A percentile compares a stretch with the other conserved stretches of the same genome.
Evolutionary conservation across 2,888 invertebrate species (phyloP).

Genomic region (Caenorhabditis sp.): DNA sequence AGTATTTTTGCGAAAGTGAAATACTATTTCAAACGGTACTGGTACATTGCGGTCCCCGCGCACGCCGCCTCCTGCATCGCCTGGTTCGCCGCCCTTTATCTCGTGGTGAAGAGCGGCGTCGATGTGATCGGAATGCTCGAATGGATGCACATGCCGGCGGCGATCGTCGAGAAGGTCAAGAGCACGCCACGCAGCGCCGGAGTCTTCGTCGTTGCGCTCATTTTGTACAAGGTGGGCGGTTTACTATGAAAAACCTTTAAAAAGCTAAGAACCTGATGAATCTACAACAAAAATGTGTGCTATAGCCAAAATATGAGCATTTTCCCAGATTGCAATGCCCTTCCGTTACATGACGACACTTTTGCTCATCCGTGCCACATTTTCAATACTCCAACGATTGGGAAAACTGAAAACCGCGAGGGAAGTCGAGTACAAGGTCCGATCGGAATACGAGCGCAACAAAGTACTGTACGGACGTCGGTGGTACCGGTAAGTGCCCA

Average conservation of each 20-base stretch:
- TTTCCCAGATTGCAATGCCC: conserved; percentile 74
- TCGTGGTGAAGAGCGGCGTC: conserved; percentile 84
- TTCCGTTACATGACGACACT: conserved; percentile 77
- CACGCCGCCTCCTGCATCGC: conserved; percentile 89
- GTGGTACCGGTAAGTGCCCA: conserved; percentile 54
- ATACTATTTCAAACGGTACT: conserved; percentile 83
- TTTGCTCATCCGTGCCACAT: conserved; percentile 71
- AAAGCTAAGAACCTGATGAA: too few species aligned
- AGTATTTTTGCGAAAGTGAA: conserved; percentile 74
- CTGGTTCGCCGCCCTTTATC: conserved; percentile 91
- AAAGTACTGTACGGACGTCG: conserved; percentile 55
- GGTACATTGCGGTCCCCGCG: conserved; percentile 95
- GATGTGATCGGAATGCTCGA: conserved; percentile 89
- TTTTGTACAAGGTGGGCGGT: conserved; percentile 88
- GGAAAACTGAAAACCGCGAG: conserved; percentile 71
- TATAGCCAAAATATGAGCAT: too few species aligned
- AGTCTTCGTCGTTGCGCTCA: conserved; percentile 90
- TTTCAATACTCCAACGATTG: conserved; percentile 69
- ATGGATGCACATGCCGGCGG: conserved; percentile 87
- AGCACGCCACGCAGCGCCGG: conserved; percentile 84
- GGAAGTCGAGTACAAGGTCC: conserved; percentile 72
- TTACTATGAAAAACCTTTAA: neutral
- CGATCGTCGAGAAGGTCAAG: conserved; percentile 85
- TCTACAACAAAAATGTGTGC: too few species aligned
- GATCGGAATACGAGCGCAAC: conserved; percentile 68